Evolutionary conservation across 2,888 invertebrate genomes (phyloP).

Genomic region (Neuroscelio doddi): DNA sequence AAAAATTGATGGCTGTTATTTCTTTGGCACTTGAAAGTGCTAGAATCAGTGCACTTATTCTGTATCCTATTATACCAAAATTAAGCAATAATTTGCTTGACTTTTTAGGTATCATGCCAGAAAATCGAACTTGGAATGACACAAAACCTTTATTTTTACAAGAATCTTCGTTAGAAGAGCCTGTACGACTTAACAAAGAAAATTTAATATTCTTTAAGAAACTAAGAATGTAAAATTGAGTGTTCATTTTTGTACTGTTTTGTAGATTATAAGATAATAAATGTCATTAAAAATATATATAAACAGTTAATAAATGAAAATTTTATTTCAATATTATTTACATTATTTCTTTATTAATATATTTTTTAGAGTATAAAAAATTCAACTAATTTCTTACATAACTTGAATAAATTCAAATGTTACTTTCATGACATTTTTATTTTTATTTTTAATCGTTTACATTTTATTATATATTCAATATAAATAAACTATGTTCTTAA

Average conservation of each 20-base stretch:
- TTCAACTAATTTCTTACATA: too few relatives aligned
- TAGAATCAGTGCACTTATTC: slow-evolving; percentile 83
- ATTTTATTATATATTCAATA: too few relatives aligned
- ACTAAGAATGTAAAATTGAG: slow-evolving; percentile 5
- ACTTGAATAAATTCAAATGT: too few relatives aligned
- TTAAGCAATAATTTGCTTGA: slow-evolving; percentile 80
- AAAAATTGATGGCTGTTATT: slow-evolving; percentile 81
- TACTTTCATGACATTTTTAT: too few relatives aligned
- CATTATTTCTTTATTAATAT: too few relatives aligned
- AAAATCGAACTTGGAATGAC: slow-evolving; percentile 74
- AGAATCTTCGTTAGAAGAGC: slow-evolving; percentile 3
- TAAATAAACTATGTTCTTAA: too few relatives aligned
- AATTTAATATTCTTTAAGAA: slow-evolving; percentile 34
- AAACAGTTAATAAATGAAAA: too few relatives aligned
- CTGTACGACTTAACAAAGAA: slow-evolving; percentile 1
- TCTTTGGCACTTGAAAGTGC: slow-evolving; percentile 89
- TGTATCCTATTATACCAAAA: slow-evolving; percentile 90
- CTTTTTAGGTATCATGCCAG: slow-evolving; percentile 75
- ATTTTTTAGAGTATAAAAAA: too few relatives aligned
- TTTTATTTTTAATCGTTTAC: too few relatives aligned
- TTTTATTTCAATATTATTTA: too few relatives aligned
- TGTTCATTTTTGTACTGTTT: not conserved
- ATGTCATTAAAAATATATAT: not conserved
- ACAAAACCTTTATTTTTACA: slow-evolving; percentile 60
- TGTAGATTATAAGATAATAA: not conserved